Evolutionary conservation across 2,797 vertebrate species (phyloP).

Genomic region (Knipowitschia caucasica): DNA sequence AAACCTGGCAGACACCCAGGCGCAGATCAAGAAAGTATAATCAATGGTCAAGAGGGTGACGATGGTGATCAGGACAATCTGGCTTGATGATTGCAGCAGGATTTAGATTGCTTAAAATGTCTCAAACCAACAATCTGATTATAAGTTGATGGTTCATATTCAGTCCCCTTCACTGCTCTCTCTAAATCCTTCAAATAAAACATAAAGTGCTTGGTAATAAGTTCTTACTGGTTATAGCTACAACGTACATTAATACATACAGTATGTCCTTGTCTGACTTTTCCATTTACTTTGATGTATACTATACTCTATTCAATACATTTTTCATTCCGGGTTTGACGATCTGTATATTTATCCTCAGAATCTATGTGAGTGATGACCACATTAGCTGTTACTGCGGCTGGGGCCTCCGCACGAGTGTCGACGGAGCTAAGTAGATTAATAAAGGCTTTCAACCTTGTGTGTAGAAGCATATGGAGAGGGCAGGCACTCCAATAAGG

Average conservation of each 20-base stretch:
- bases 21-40: too few species aligned
- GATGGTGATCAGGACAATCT: too few species aligned
- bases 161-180: too few species aligned
- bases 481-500: slow-evolving; percentile 6
- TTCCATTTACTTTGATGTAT: not conserved
- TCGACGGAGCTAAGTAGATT: slow-evolving; percentile 12
- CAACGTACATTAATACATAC: not conserved
- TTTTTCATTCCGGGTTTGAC: slow-evolving; percentile 29
- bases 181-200: too few species aligned
- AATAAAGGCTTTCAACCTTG: slow-evolving; percentile 12
- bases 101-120: too few species aligned
- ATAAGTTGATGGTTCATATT: too few species aligned
- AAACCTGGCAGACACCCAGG: too few species aligned
- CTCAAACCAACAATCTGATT: too few species aligned
- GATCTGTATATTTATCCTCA: slow-evolving; percentile 18
- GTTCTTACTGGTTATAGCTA: too few species aligned
- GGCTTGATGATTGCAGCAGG: too few species aligned
- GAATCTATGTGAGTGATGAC: slow-evolving; percentile 34
- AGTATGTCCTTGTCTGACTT: not conserved
- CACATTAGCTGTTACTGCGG: slow-evolving; percentile 15
- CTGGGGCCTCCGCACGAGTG: not conserved
- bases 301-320: slow-evolving; percentile 1
- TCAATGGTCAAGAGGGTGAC: too few species aligned
- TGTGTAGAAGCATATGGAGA: slow-evolving; percentile 24
- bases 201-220: not conserved